These are phyloP conservation scores for Vanessa tameamea DNA, from an alignment of 1,140 invertebrate species.

Conservation along the genomic window DNA sequence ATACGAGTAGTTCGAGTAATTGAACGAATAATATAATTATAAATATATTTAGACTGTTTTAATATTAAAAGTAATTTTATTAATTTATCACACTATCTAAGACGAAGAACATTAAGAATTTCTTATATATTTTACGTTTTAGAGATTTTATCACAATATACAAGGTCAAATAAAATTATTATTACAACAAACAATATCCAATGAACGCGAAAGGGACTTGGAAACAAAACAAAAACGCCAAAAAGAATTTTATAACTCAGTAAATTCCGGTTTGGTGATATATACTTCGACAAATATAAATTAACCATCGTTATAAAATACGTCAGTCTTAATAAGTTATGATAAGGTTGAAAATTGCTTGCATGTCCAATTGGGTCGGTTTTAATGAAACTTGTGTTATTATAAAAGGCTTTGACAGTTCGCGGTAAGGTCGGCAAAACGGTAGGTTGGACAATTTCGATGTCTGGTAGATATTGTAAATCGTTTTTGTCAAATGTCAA, in stretches of 20 bases:
- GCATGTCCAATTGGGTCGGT: constrained; percentile 3
- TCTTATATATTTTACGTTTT: background rate
- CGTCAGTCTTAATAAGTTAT: background rate
- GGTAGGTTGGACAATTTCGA: constrained; percentile 76
- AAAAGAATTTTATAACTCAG: constrained; percentile 70
- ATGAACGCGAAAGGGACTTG: constrained; percentile 51
- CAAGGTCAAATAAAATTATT: constrained; percentile 32
- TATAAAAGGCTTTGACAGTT: constrained; percentile 75
- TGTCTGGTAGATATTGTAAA: constrained; percentile 64
- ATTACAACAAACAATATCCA: constrained; percentile 44
- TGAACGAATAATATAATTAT: no score
- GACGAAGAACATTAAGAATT: background rate
- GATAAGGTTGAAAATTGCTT: constrained; percentile 29
- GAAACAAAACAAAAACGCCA: constrained; percentile 53
- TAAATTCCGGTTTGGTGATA: constrained; percentile 73
- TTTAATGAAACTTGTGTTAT: constrained; percentile 42
- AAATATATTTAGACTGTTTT: no score
- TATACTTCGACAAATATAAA: constrained; percentile 52
- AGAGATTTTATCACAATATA: background rate
- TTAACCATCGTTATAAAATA: background rate
- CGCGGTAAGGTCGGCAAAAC: constrained; percentile 73
- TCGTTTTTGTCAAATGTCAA: constrained; percentile 79
- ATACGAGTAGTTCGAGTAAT: no score
- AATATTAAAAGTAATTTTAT: no score
- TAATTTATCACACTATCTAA: no score